Conservation (phyloP, 2,797 vertebrate species). For the Oceanodroma leucorhoa region DNA sequence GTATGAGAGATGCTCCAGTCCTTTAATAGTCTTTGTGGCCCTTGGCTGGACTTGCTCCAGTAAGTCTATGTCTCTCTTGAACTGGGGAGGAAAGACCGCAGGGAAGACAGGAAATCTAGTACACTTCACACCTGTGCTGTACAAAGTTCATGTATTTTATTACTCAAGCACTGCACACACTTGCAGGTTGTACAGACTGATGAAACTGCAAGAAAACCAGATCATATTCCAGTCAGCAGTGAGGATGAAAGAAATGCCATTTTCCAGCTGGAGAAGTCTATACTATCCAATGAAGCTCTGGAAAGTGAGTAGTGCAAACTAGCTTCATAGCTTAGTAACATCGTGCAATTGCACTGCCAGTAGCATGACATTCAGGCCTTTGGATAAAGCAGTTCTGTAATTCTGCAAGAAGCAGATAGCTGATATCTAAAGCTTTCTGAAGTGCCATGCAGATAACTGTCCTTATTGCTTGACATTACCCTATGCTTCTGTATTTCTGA, state of each 20-base stretch:
- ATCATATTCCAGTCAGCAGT: constrained; percentile 87
- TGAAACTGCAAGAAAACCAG: constrained; percentile 90
- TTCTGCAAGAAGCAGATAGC: background rate
- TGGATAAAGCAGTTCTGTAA: background rate
- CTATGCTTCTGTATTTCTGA: background rate
- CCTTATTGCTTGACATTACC: background rate
- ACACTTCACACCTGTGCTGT: background rate
- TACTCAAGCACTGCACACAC: background rate
- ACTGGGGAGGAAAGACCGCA: background rate
- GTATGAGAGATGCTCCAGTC: background rate
- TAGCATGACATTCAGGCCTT: background rate
- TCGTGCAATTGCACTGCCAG: background rate
- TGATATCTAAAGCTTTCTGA: background rate
- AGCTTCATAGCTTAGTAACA: background rate
- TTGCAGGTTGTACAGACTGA: constrained; percentile 93
- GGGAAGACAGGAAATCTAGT: background rate
- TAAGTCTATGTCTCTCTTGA: background rate
- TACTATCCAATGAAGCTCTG: constrained; percentile 78
- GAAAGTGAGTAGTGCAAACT: constrained; percentile 78
- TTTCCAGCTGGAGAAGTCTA: constrained; percentile 84
- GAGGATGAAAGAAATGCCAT: constrained; percentile 94
- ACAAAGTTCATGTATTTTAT: background rate
- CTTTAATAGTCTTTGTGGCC: background rate
- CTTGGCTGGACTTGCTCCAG: background rate
- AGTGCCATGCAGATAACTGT: background rate